These are phyloP conservation scores for Acanthococcus lagerstroemiae DNA, from an alignment of 2,888 invertebrate genomes.

Conservation along the genomic window DNA sequence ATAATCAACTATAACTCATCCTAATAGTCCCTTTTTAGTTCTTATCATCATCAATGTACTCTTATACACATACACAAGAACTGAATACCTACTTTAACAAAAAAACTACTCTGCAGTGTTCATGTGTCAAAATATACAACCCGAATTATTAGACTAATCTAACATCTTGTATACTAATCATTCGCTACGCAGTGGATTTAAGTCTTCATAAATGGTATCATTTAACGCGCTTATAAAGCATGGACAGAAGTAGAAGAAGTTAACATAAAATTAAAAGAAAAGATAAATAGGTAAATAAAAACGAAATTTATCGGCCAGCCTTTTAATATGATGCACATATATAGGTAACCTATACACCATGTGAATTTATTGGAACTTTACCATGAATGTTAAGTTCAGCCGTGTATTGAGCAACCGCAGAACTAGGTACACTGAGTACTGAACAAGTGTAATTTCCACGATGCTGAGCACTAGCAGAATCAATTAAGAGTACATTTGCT, in stretches of 20 bases:
- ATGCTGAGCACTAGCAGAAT: slow-evolving; percentile 40
- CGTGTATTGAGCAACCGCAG: slow-evolving; percentile 44
- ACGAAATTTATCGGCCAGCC: background rate
- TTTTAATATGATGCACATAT: background rate
- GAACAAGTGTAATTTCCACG: slow-evolving; percentile 47
- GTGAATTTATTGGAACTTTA: slow-evolving; percentile 35
- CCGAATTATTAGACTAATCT: too few relatives aligned
- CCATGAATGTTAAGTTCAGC: slow-evolving; percentile 43
- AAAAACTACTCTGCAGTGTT: too few relatives aligned
- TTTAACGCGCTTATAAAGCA: background rate
- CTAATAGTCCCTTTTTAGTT: too few relatives aligned
- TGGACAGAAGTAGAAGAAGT: slow-evolving; percentile 3
- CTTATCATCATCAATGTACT: too few relatives aligned
- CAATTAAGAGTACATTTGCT: slow-evolving; percentile 40
- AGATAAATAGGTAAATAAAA: background rate
- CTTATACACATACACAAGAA: too few relatives aligned
- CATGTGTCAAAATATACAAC: too few relatives aligned
- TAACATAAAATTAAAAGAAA: slow-evolving; percentile 6
- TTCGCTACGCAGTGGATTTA: too few relatives aligned
- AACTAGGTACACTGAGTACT: slow-evolving; percentile 50
- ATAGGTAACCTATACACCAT: background rate
- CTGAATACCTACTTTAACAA: too few relatives aligned
- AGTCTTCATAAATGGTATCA: too few relatives aligned
- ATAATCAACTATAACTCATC: too few relatives aligned
- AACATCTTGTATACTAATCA: too few relatives aligned